Percentiles rank a stretch among this genome's conserved stretches.
phyloP scores from a whole-genome alignment of 2,113 vertebrate genomes.

The Lagopus leucura region DNA sequence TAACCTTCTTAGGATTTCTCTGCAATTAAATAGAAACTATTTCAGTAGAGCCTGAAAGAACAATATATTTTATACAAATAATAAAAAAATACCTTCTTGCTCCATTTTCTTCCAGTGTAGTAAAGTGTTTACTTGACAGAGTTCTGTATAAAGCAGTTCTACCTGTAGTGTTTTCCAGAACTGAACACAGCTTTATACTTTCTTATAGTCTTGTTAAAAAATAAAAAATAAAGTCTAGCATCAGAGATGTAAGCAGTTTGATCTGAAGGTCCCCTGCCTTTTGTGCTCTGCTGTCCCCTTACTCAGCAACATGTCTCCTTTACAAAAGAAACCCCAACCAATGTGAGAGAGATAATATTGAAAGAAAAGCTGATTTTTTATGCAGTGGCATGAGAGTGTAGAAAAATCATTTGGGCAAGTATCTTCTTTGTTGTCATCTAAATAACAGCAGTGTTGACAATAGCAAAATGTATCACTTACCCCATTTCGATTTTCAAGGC shows the following conservation, averaged over 20 bases:
- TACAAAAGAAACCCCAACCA: background rate
- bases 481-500: background rate
- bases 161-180: constrained; percentile 53
- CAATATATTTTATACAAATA: constrained; percentile 83
- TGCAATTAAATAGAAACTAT: constrained; percentile 86
- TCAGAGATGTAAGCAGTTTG: background rate
- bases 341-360: background rate
- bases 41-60: constrained; percentile 82
- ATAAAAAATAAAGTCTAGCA: background rate
- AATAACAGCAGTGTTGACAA: background rate
- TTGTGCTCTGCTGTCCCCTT: background rate
- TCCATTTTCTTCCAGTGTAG: constrained; percentile 69
- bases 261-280: background rate
- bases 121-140: constrained; percentile 58
- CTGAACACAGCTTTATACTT: background rate
- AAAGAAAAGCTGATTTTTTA: background rate
- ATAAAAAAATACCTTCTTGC: constrained; percentile 58
- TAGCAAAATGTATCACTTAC: background rate
- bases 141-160: constrained; percentile 31
- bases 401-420: background rate
- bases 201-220: background rate
- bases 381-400: background rate
- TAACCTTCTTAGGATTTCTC: constrained; percentile 86
- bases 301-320: background rate
- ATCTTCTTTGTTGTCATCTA: background rate